Conservation (phyloP, 2,113 vertebrate species). For the Proterorhinus semilunaris region DNA sequence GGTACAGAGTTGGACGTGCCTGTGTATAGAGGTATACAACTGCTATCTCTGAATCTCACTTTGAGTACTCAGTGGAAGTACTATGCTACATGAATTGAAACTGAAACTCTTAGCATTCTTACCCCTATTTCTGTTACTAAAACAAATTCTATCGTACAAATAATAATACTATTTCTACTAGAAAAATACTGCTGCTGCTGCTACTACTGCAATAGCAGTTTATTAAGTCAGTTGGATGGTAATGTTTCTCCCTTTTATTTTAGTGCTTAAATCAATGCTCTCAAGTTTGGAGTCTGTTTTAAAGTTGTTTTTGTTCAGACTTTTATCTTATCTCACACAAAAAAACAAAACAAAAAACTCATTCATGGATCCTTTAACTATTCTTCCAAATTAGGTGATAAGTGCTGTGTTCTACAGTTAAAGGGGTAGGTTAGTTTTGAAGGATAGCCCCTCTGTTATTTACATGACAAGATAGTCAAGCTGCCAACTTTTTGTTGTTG, state of each 20-base stretch:
- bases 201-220: too few species aligned
- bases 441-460: constrained; percentile 42
- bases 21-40: neutral
- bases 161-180: too few species aligned
- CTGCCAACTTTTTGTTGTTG: constrained; percentile 43
- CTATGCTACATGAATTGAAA: too few species aligned
- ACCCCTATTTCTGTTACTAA: too few species aligned
- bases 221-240: too few species aligned
- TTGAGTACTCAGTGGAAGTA: too few species aligned
- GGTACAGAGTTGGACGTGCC: neutral
- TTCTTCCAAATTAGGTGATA: constrained; percentile 16
- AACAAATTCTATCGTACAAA: too few species aligned
- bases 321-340: neutral
- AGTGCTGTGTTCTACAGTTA: constrained; percentile 16
- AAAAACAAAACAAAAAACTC: neutral
- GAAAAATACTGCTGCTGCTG: too few species aligned
- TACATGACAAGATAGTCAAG: constrained; percentile 60
- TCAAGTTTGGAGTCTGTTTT: neutral
- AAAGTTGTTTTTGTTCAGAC: neutral
- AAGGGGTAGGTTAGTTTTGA: constrained; percentile 17
- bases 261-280: too few species aligned
- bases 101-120: too few species aligned
- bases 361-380: neutral
- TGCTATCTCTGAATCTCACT: too few species aligned
- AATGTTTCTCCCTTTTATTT: too few species aligned